Percentiles rank a stretch among this genome's conserved stretches.
These are phyloP conservation scores for Drosophila meridiana DNA, from an alignment of 2,888 invertebrate genomes.

Conservation along the genomic window DNA sequence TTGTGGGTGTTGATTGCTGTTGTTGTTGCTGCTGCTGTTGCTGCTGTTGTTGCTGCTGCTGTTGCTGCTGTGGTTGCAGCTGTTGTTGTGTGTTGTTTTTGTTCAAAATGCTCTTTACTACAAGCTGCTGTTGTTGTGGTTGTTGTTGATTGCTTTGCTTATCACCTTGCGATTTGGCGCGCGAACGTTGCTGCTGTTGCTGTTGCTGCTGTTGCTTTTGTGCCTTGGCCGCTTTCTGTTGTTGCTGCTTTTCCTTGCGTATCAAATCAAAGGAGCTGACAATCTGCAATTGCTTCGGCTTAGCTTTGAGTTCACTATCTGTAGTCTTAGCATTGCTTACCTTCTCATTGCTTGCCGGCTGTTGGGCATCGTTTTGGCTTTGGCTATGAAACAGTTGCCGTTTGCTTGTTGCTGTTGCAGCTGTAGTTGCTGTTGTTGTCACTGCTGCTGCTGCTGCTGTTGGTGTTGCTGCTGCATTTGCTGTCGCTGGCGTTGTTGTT, in stretches of 20 bases:
- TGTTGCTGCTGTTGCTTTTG: constrained; percentile 68
- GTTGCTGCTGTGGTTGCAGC: constrained; percentile 44
- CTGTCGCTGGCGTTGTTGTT: constrained; percentile 36
- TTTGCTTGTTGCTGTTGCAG: constrained; percentile 62
- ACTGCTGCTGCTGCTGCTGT: constrained; percentile 23
- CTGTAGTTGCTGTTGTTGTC: constrained; percentile 24
- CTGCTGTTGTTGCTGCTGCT: constrained; percentile 47
- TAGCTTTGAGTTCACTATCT: constrained; percentile 20
- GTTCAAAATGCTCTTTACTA: constrained; percentile 57
- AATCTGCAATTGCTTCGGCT: constrained; percentile 63
- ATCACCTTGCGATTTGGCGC: constrained; percentile 81
- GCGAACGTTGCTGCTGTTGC: constrained; percentile 70
- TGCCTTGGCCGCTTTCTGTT: constrained; percentile 71
- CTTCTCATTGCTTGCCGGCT: constrained; percentile 75
- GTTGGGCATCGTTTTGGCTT: constrained; percentile 82
- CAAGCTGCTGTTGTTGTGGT: constrained; percentile 52
- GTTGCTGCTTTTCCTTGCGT: constrained; percentile 83
- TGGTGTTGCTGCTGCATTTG: constrained; percentile 16
- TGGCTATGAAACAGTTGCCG: constrained; percentile 84
- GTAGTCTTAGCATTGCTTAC: constrained; percentile 52
- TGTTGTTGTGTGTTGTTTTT: constrained; percentile 42
- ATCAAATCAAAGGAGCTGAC: constrained; percentile 83
- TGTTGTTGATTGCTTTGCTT: constrained; percentile 60
- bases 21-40: constrained; percentile 42
- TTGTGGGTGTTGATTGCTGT: constrained; percentile 44